Percentiles rank a stretch among this genome's conserved stretches.
These are phyloP conservation scores for Cylloceria caligata DNA, from an alignment of 2,888 invertebrate species.

Conservation along the genomic window DNA sequence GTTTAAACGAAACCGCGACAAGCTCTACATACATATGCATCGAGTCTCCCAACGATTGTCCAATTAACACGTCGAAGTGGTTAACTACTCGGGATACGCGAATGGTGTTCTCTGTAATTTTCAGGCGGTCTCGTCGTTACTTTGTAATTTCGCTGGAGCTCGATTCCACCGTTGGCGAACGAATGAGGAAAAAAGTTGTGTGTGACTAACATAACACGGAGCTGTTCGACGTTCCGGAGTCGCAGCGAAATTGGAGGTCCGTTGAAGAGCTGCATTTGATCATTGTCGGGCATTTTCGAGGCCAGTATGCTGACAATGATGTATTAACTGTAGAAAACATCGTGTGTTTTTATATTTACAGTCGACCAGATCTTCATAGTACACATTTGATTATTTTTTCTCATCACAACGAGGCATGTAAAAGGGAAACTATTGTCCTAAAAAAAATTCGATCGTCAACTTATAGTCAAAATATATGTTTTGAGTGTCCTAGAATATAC, in stretches of 20 bases:
- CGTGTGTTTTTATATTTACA: not conserved
- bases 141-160: constrained; percentile 63
- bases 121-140: constrained; percentile 51
- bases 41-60: constrained; percentile 67
- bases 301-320: not conserved
- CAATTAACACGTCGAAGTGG: constrained; percentile 71
- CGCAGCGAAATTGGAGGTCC: constrained; percentile 34
- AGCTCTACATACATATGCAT: constrained; percentile 27
- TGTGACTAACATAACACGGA: constrained; percentile 10
- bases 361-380: too few species aligned
- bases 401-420: too few species aligned
- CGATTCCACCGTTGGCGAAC: constrained; percentile 36
- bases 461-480: too few species aligned
- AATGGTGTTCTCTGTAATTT: constrained; percentile 61
- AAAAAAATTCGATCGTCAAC: too few species aligned
- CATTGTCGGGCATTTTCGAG: constrained; percentile 11
- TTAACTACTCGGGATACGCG: constrained; percentile 62
- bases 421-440: too few species aligned
- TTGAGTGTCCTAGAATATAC: too few species aligned
- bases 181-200: constrained; percentile 39
- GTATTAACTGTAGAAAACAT: not conserved
- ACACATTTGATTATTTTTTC: not conserved
- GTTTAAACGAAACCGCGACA: constrained; percentile 23
- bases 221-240: not conserved
- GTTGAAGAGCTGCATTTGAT: not conserved